Base-by-base conservation (phyloP, 1,140 invertebrate genomes). In the Steinernema khuongi region DNA sequence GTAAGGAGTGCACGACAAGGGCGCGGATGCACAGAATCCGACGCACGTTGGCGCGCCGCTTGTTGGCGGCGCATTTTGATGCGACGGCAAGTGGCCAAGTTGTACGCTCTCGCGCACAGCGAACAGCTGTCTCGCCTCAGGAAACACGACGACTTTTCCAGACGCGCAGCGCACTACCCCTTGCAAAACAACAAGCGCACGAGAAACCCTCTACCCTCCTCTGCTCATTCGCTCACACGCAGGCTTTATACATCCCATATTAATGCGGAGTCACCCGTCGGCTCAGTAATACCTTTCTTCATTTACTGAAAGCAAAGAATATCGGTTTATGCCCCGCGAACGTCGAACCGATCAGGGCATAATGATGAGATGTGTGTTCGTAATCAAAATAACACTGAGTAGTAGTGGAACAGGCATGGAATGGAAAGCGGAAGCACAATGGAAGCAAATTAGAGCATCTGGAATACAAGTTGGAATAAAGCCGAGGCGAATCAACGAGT, bases 31-130 rank as follows among this genome's bases (percentile, higher is more conserved):
- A 60, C 50, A 22, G 26, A 60, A 60, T 60, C 50, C 50, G 50
- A 60, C n/a, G n/a, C n/a, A 60, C 26, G 50, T 14, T 26, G 7
- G 50, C 50, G 50, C n/a, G n/a, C n/a, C n/a, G n/a, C 26, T 11
- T 60, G 50, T 60, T 60, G 50, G 22, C 11, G n/a, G 50, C 50
- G 26, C 26, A n/a, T 60, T 22, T 60, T 60, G 50, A 60, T 60
- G 50, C 14, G 50, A 60, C 50, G 50, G 50, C 50, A 17, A 60
- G 50, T 41, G 36, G 36, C 7, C 36, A 41, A 41, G 50, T 22
- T 60, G 50, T 60, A 60, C 50, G 50, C 50, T 60, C 50, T 60
- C 50, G 50, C 50, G 50, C 50, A 60, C 50, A 60, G 50, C 11
- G 50, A 60, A 60, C 50, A 60, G 50, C 50, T 60, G 50, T 60